These are phyloP conservation scores for Aeoliscus strigatus DNA, from an alignment of 2,797 vertebrate species.

Conservation along the genomic window DNA sequence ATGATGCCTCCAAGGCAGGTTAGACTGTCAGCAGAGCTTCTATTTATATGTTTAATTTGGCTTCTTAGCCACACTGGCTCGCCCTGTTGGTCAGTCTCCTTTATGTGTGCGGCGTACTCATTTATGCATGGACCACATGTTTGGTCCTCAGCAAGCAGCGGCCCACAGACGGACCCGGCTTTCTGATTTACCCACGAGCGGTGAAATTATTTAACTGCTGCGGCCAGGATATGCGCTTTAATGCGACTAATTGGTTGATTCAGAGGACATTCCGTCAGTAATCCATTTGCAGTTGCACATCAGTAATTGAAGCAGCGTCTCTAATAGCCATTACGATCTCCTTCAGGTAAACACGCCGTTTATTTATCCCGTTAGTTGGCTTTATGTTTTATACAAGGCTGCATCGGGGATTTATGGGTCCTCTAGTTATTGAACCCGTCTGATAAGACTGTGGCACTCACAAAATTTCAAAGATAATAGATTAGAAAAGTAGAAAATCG, in stretches of 20 bases:
- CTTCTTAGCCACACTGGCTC: too few relatives aligned
- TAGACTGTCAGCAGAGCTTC: too few relatives aligned
- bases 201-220: constrained; percentile 58
- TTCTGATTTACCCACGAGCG: constrained; percentile 48
- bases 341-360: constrained; percentile 20
- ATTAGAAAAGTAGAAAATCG: constrained; percentile 46
- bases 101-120: constrained; percentile 26
- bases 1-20: too few relatives aligned
- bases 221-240: constrained; percentile 30
- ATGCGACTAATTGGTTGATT: constrained; percentile 43
- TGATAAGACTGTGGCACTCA: constrained; percentile 20
- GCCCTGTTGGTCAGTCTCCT: constrained; percentile 2
- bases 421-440: constrained; percentile 33
- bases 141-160: constrained; percentile 55
- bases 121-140: constrained; percentile 61
- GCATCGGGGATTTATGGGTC: constrained; percentile 14
- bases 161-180: constrained; percentile 46
- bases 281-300: constrained; percentile 12
- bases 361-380: constrained; percentile 13
- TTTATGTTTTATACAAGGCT: too few relatives aligned
- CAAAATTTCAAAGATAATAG: constrained; percentile 42
- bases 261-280: too few relatives aligned
- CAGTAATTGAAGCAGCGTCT: constrained; percentile 24
- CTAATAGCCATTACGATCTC: too few relatives aligned
- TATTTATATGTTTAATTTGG: too few relatives aligned